Base-by-base conservation (phyloP, 2,113 vertebrate genomes). In the Myanophis thanlyinensis region DNA sequence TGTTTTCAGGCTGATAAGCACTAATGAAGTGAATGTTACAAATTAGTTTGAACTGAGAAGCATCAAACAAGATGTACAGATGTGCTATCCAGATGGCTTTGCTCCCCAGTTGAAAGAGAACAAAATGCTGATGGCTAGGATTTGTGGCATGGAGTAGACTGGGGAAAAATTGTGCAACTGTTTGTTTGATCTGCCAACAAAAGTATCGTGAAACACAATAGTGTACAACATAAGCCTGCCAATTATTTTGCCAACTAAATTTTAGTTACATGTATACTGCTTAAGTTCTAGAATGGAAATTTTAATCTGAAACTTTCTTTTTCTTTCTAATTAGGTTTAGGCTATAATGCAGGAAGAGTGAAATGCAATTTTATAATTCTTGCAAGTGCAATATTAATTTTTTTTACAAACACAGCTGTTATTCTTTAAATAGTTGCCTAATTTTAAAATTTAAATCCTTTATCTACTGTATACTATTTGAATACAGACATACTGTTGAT, bases 271-370 rank as follows among this genome's bases (percentile, higher is more conserved):
- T n/a, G 89, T 87, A 84, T 88, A 11, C 12, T 53, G 54, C 89
- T 47, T 53, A 23, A 20, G 20, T 11, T 3, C 40, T 18, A 9
- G 12, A 92, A 46, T 90, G 44, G 91, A 46, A 90, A 93, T 15
- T 88, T 95, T 88, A 94, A 93, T 90, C 89, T 87, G 94, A 94
- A 93, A 93, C 47, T 92, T 89, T 89, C 54, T 30, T 93, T 91
- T 92, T 93, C 94, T 95, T 89, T 67, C 93, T 94, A 93, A 92
- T 91, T 93, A 93, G 94, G 91, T 92, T 94, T 94, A 96, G 44
- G 22, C 20, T 52, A 84, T 4, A 23, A 91, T 89, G 93, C 1
- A 73, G 67, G 67, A 40, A 25, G 40, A 52, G 35, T 30, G 59
- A 51, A 91, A 88, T 84, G 51, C 59, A 88, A 93, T 52, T 49